Conservation (phyloP, 53 echinoderm and acorn worm species). For the Luidia sarsii region DNA sequence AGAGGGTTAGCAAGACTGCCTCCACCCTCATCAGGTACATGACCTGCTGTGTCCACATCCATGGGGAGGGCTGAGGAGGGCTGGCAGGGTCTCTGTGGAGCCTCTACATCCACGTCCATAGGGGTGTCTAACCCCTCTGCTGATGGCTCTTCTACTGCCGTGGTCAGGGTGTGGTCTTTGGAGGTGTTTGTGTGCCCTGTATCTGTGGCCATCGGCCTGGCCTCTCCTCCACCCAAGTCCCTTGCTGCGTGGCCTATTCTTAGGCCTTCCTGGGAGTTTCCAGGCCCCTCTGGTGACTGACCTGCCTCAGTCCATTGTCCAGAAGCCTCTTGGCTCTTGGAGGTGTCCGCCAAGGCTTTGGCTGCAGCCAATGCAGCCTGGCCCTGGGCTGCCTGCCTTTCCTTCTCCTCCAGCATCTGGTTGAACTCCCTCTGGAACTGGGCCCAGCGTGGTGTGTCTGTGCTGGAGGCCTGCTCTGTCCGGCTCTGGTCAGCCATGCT, state of each 20-base stretch:
- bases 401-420: constrained; percentile 3
- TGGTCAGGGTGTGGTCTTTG: constrained; percentile 21
- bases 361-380: background rate
- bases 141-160: background rate
- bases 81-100: background rate
- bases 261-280: background rate
- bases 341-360: background rate
- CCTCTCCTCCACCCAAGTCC: background rate
- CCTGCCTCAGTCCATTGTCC: background rate
- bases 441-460: background rate
- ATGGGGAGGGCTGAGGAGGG: constrained; percentile 53
- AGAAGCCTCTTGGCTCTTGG: constrained; percentile 3
- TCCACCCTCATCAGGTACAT: no score
- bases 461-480: background rate
- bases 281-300: background rate
- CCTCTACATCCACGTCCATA: constrained; percentile 17
- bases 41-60: constrained; percentile 62
- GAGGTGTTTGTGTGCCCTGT: background rate
- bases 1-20: no score
- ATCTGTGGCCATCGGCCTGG: background rate
- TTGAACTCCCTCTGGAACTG: constrained; percentile 32
- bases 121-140: constrained; percentile 43
- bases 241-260: no score
- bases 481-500: background rate
- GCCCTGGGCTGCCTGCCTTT: background rate